Evolutionary conservation across 2,113 vertebrate genomes (phyloP).

Genomic region (Gorsachius goisagi): DNA sequence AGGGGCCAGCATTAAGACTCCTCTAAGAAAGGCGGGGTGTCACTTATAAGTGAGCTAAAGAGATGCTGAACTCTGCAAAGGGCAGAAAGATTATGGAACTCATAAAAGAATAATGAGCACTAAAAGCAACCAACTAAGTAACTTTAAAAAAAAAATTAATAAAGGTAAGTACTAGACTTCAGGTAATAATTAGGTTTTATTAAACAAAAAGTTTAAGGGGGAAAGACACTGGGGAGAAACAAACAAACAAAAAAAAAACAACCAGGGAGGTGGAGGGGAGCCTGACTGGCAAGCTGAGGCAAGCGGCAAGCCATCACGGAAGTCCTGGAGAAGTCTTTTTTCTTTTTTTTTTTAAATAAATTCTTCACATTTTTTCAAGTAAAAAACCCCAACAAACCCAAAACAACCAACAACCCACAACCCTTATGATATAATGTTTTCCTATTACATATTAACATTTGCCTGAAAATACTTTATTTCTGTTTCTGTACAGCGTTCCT

Average conservation of each 20-base stretch:
- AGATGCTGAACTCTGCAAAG: background rate
- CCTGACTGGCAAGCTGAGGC: background rate
- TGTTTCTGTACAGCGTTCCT: background rate
- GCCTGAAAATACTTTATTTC: background rate
- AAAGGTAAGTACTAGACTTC: background rate
- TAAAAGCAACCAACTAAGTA: background rate
- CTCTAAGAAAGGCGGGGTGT: too few species aligned
- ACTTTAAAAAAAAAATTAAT: background rate
- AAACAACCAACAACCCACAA: background rate
- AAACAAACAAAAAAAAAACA: background rate
- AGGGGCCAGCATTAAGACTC: too few species aligned
- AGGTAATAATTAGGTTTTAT: background rate
- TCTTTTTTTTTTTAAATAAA: background rate
- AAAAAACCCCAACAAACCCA: background rate
- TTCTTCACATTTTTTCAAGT: background rate
- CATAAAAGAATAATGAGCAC: background rate
- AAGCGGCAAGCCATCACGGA: background rate
- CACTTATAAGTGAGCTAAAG: background rate
- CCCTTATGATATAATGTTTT: background rate
- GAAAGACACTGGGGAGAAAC: background rate
- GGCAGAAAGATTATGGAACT: background rate
- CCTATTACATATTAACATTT: background rate
- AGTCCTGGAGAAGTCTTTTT: background rate
- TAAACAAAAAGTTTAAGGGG: background rate
- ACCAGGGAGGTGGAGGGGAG: background rate